Conservation (phyloP, 2,888 invertebrate genomes). For the Escarpia spicata region DNA sequence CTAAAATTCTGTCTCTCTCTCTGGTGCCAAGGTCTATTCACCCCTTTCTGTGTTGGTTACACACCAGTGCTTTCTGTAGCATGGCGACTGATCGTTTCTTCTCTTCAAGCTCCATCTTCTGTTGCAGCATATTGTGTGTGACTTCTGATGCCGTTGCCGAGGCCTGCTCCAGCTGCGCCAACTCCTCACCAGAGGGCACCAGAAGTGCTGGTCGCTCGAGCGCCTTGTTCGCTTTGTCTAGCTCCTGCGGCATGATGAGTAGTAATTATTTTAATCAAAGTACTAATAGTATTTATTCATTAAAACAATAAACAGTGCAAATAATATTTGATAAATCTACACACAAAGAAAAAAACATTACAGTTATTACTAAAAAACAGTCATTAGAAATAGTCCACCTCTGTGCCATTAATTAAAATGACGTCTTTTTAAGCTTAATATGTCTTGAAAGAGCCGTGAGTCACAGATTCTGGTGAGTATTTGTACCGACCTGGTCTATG, state of each 20-base stretch:
- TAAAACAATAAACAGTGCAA: neutral
- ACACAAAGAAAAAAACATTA: too few relatives aligned
- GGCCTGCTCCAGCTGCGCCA: slow-evolving; percentile 60
- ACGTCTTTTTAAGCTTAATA: neutral
- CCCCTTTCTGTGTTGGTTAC: neutral
- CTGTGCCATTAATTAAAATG: neutral
- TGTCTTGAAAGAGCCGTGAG: neutral
- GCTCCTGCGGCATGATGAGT: slow-evolving; percentile 44
- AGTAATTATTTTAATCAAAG: neutral
- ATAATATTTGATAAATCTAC: neutral
- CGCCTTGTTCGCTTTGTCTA: slow-evolving; percentile 52
- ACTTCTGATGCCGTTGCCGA: slow-evolving; percentile 60
- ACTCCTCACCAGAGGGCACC: slow-evolving; percentile 58
- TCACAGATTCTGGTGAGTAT: neutral
- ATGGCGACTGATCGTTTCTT: slow-evolving; percentile 60
- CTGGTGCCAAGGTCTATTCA: too few relatives aligned
- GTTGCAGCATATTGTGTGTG: slow-evolving; percentile 59
- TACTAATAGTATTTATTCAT: neutral
- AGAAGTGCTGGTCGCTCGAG: slow-evolving; percentile 56
- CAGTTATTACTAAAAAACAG: neutral
- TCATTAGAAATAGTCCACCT: slow-evolving; percentile 20
- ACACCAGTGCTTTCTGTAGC: slow-evolving; percentile 64
- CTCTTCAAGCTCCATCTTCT: slow-evolving; percentile 63
- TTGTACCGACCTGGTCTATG: slow-evolving; percentile 56
- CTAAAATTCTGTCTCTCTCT: too few relatives aligned